A percentile compares a stretch with the other conserved stretches of the same genome.
These are phyloP conservation scores for Bombus cullumanus DNA, from an alignment of 1,140 invertebrate genomes.

Conservation along the genomic window DNA sequence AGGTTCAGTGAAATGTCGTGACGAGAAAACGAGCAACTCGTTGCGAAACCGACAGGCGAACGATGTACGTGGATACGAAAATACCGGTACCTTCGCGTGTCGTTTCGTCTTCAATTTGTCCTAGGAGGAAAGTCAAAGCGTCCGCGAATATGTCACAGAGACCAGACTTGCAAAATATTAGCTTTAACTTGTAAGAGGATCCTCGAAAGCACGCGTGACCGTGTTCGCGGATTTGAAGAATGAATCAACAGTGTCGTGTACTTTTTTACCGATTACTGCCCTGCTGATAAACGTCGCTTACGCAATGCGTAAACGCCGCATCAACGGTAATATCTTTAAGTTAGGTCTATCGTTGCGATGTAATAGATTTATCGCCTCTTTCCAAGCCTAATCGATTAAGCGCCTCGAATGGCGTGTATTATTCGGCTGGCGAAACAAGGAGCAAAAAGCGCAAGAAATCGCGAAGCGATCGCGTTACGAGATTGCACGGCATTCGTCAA, in stretches of 20 bases:
- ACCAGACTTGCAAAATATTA: conserved; percentile 5
- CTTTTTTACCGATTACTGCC: not conserved
- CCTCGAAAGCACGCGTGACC: not conserved
- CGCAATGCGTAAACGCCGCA: not conserved
- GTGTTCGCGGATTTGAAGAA: not conserved
- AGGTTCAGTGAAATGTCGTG: not conserved
- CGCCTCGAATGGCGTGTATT: conserved; percentile 16
- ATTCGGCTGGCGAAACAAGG: not conserved
- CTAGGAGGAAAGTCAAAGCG: not conserved
- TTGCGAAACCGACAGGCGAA: conserved; percentile 30
- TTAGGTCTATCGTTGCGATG: not conserved
- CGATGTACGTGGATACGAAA: not conserved
- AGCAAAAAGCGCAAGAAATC: conserved; percentile 47
- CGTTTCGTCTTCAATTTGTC: not conserved
- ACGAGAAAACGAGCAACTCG: not conserved
- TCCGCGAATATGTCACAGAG: not conserved
- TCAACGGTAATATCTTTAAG: not conserved
- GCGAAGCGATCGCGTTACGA: conserved; percentile 46
- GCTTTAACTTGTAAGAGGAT: not conserved
- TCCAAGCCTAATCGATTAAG: not conserved
- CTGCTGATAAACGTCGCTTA: not conserved
- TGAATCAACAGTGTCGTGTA: conserved; percentile 9
- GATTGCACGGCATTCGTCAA: conserved; percentile 51
- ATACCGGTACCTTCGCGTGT: not conserved
- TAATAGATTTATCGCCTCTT: not conserved